Evolutionary conservation across 2,797 vertebrate species (phyloP).

Genomic region (Rhinoraja longicauda): DNA sequence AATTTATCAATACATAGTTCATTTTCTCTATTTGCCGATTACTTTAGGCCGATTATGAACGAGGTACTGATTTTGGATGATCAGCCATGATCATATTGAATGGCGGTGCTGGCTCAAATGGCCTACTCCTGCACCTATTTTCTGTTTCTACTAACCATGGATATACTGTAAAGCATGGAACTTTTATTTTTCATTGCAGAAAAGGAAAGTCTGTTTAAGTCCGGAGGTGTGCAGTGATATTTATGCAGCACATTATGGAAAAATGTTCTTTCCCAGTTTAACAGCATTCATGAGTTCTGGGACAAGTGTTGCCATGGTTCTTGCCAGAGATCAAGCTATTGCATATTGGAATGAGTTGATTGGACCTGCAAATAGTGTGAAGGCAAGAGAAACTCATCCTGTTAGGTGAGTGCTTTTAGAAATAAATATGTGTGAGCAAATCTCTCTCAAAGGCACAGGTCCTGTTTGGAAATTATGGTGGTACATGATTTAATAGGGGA

Average conservation of each 20-base stretch:
- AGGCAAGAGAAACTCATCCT: constrained; percentile 74
- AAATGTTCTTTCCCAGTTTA: constrained; percentile 77
- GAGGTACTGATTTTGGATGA: too few relatives aligned
- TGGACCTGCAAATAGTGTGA: constrained; percentile 70
- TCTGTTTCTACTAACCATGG: too few relatives aligned
- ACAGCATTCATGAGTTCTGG: constrained; percentile 93
- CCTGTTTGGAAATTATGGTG: not conserved
- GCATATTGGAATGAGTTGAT: constrained; percentile 79
- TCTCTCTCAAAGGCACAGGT: not conserved
- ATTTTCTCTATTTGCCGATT: too few relatives aligned
- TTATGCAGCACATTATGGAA: constrained; percentile 83
- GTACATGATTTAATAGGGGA: not conserved
- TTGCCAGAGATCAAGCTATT: constrained; percentile 72
- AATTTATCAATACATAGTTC: not conserved
- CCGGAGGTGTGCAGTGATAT: constrained; percentile 92
- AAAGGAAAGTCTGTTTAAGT: constrained; percentile 74
- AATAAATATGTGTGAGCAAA: not conserved
- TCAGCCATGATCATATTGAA: too few relatives aligned
- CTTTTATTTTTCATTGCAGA: constrained; percentile 58
- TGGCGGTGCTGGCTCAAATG: too few relatives aligned
- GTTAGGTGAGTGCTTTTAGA: constrained; percentile 63
- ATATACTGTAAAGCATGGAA: constrained; percentile 8
- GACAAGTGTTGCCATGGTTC: constrained; percentile 69
- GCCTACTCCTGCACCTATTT: too few relatives aligned
- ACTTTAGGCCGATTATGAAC: too few relatives aligned